Conservation (phyloP, 2,888 invertebrate genomes). For the Abrostola triplasia region DNA sequence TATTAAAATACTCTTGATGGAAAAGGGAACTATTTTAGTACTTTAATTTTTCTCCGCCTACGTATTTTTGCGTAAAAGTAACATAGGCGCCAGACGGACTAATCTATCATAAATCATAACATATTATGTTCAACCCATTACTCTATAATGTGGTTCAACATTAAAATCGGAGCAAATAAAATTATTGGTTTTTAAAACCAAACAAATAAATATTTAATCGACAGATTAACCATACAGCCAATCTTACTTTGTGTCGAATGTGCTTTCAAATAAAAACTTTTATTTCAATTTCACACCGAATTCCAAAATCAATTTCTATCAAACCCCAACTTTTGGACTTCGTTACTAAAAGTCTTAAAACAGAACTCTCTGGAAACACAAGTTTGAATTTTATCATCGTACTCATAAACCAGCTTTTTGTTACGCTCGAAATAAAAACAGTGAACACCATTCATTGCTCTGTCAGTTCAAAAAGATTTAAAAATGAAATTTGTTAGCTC, state of each 20-base stretch:
- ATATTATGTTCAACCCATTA: constrained; percentile 67
- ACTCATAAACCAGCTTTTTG: constrained; percentile 53
- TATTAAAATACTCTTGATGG: no score
- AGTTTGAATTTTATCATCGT: constrained; percentile 50
- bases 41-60: neutral
- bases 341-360: constrained; percentile 49
- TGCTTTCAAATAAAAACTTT: constrained; percentile 73
- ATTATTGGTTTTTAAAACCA: constrained; percentile 74
- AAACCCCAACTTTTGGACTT: constrained; percentile 62
- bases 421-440: constrained; percentile 59
- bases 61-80: constrained; percentile 26
- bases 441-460: constrained; percentile 76
- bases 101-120: constrained; percentile 57
- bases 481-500: constrained; percentile 74
- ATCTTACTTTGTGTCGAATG: constrained; percentile 64
- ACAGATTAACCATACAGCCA: constrained; percentile 70
- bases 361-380: constrained; percentile 3
- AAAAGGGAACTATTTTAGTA: no score
- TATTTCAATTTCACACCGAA: constrained; percentile 86
- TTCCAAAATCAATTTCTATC: constrained; percentile 82
- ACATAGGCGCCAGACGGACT: constrained; percentile 28
- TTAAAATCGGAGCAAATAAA: constrained; percentile 65
- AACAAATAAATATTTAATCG: constrained; percentile 81
- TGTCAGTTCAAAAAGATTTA: constrained; percentile 76
- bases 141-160: constrained; percentile 59